Conservation (phyloP, 2,113 vertebrate species). For the Leptobrachium leishanense region DNA sequence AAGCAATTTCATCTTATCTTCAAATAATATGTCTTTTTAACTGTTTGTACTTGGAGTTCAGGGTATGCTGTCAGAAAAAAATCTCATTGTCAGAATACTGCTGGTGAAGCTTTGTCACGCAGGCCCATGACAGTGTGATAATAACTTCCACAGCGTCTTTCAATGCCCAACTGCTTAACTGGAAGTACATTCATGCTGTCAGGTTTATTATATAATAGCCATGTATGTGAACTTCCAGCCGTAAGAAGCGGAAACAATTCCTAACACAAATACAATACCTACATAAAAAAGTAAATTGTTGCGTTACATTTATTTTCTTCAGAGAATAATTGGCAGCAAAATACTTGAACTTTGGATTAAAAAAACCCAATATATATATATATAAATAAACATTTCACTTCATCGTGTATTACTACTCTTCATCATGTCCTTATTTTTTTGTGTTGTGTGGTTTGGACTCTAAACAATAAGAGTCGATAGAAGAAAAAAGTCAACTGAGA, state of each 20-base stretch:
- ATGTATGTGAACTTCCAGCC: not conserved
- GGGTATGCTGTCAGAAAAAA: not conserved
- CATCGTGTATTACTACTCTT: too few species aligned
- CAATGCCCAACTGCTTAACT: not conserved
- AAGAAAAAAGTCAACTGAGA: too few species aligned
- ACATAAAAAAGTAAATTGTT: too few species aligned
- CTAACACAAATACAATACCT: not conserved
- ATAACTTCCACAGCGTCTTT: constrained; percentile 3
- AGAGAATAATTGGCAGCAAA: too few species aligned
- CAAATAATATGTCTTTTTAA: not conserved
- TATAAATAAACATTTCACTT: too few species aligned
- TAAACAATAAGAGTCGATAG: too few species aligned
- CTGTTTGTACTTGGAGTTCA: not conserved
- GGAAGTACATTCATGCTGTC: not conserved
- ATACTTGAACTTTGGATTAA: too few species aligned
- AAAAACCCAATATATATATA: too few species aligned
- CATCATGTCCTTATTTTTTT: too few species aligned
- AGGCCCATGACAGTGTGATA: constrained; percentile 1
- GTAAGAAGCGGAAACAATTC: not conserved
- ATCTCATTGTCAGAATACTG: not conserved
- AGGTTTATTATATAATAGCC: not conserved
- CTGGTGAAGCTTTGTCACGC: not conserved
- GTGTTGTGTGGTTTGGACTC: too few species aligned
- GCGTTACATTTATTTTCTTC: too few species aligned
- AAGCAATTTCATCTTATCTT: not conserved